Evolutionary conservation across 2,797 vertebrate genomes (phyloP), one percentile per base, ranked within the genome.

Genomic region (Dendrocincla fuliginosa): DNA sequence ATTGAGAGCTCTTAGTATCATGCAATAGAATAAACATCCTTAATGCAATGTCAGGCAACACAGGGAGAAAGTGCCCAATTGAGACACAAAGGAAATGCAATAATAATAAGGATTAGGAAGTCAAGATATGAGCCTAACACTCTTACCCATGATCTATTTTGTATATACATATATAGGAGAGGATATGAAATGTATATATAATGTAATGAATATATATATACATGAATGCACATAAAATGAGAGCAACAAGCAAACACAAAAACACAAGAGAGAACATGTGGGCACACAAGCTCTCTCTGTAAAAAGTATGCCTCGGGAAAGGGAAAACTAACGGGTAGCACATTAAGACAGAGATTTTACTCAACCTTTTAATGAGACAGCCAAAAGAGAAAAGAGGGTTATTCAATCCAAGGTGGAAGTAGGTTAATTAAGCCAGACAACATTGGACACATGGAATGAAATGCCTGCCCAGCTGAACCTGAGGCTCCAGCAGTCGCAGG

Each of bases 401-500:
- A 61, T 77, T 89, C 76, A 75, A 65, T 77, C 39, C 80, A 65
- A 92, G 76, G 63, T 33, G 64, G 69, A 91, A 88, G 56, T 37
- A 61, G 56, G 67, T 87, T 93, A 91, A 93, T 94, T 70, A 91
- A 87, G 67, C 23, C 55, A 89, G 65, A 73, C 60, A 55, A 39
- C 55, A 35, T 10, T 41, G 78, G 84, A 59, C 65, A 83, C 64
- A 41, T 7, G 25, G 83, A 75, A 81, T 77, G 39, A 64, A 78
- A 68, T 24, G 53, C 12, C 39, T 84, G 68, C 30, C 49, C 87
- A 90, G 82, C 57, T 83, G 89, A 83, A 84, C n/a, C 70, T 17
- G 46, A 68, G 87, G 63, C 46, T 53, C 10, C 64, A 35, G 73
- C 80, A 64, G 56, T 39, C 57, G 35, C 91, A 39, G 1, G 3